A percentile compares a stretch with the other conserved stretches of the same genome.
phyloP scores from a whole-genome alignment of 2,797 vertebrate species.

The Anisognathus igniventris region DNA sequence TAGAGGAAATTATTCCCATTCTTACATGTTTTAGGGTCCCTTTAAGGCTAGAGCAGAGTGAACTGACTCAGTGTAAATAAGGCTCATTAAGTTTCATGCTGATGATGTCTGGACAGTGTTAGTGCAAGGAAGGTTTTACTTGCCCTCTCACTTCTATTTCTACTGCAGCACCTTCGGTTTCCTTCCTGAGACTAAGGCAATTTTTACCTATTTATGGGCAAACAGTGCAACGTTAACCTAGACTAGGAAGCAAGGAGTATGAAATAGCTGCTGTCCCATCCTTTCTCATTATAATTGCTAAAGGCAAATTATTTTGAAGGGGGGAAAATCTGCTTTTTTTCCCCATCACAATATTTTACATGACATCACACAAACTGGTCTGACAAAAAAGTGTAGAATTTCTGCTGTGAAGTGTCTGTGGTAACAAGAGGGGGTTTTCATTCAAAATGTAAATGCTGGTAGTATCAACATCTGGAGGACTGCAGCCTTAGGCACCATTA shows the following conservation, averaged over 20 bases:
- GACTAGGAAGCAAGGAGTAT: background rate
- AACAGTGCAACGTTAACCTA: background rate
- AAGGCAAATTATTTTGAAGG: background rate
- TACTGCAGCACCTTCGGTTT: background rate
- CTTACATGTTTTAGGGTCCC: background rate
- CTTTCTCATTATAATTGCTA: background rate
- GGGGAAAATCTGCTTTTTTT: background rate
- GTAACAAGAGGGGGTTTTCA: background rate
- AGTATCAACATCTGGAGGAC: conserved; percentile 70
- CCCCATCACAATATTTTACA: background rate
- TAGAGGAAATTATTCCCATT: background rate
- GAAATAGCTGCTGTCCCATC: background rate
- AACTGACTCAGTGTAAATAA: background rate
- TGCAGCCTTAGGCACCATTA: conserved; percentile 67
- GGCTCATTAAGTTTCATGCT: background rate
- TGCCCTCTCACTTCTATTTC: background rate
- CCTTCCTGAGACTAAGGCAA: background rate
- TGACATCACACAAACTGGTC: background rate
- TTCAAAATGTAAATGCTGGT: conserved; percentile 34
- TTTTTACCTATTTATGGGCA: background rate
- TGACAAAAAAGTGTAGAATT: background rate
- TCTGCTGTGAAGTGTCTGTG: background rate
- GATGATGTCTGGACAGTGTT: background rate
- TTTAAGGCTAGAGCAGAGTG: background rate
- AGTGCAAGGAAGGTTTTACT: background rate